Evolutionary conservation across 2,113 vertebrate genomes (phyloP), one percentile per base, ranked within the genome.

Genomic region (Meles meles): DNA sequence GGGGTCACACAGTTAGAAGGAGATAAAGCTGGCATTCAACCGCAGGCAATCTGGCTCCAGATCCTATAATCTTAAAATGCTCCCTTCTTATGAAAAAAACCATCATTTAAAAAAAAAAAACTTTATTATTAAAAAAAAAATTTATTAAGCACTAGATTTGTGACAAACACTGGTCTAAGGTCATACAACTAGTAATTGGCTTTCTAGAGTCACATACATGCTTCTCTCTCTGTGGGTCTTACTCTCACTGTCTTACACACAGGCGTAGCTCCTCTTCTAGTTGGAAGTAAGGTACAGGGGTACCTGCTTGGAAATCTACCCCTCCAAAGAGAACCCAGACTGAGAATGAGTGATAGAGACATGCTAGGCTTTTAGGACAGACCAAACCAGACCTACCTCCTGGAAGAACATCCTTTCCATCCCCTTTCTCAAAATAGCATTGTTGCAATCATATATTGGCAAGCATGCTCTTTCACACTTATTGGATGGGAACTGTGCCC

Each of bases 361-460:
- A 1, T 13, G 1, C 10, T 7, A 63, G 23, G 44, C 7, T 2
- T 11, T 72, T 27, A 37, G 65, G 17, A 31, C 9, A 34, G 13
- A 42, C 57, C 31, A 47, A 20, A 94, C 18, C 2, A 13, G 37
- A 7, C 20, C 52, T 42, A 47, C 42, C 29, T 31, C 49, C 71
- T 25, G 10, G 20, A n/a, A 18, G 3, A 65, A 18, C 13, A 37
- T 29, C 17, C 27, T 21, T 59, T 49, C 49, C 42, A 49, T 1
- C 10, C 29, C 5, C 27, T 55, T 31, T 52, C 21, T 89, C 90
- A 89, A 29, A 71, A 71, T 13, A 69, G 80, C 29, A 6, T 27
- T 14, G 1, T 21, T n/a, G 71, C 63, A 9, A 10, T 25, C 57
- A 37, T 23, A 25, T 0, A 0, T 23, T 13, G 65, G 10, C 77